Conservation (phyloP, 2,888 invertebrate species). For the Tachina fera region DNA sequence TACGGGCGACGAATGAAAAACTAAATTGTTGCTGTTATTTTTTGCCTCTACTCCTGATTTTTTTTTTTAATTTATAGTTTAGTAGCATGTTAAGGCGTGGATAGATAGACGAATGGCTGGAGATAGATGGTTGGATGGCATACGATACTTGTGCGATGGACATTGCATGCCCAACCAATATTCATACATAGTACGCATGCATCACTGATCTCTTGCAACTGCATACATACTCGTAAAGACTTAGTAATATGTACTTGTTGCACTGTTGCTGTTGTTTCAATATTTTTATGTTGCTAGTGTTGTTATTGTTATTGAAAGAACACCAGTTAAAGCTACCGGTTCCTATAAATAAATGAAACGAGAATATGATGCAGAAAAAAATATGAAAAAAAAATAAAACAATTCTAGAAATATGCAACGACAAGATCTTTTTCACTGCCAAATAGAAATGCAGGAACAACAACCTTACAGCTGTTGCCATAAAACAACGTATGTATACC, state of each 20-base stretch:
- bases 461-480: conserved; percentile 53
- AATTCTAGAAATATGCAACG: conserved; percentile 20
- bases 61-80: conserved; percentile 64
- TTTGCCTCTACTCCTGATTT: conserved; percentile 16
- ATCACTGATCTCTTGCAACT: conserved; percentile 58
- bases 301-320: conserved; percentile 35
- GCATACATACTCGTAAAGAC: neutral
- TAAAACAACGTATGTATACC: conserved; percentile 48
- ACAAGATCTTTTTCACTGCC: conserved; percentile 5
- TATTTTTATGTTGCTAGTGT: neutral
- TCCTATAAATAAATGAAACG: conserved; percentile 5
- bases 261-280: conserved; percentile 2
- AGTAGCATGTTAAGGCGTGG: conserved; percentile 69
- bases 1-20: conserved; percentile 20
- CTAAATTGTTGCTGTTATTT: conserved; percentile 32
- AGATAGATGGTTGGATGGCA: conserved; percentile 53
- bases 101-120: conserved; percentile 49
- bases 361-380: neutral
- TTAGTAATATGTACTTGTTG: neutral
- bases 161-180: conserved; percentile 60
- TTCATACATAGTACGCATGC: conserved; percentile 56
- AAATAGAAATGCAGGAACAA: conserved; percentile 57
- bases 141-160: conserved; percentile 6
- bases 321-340: conserved; percentile 55
- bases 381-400: neutral